These are phyloP conservation scores for Anthoscopus minutus DNA, from an alignment of 2,113 vertebrate genomes.

Conservation along the genomic window DNA sequence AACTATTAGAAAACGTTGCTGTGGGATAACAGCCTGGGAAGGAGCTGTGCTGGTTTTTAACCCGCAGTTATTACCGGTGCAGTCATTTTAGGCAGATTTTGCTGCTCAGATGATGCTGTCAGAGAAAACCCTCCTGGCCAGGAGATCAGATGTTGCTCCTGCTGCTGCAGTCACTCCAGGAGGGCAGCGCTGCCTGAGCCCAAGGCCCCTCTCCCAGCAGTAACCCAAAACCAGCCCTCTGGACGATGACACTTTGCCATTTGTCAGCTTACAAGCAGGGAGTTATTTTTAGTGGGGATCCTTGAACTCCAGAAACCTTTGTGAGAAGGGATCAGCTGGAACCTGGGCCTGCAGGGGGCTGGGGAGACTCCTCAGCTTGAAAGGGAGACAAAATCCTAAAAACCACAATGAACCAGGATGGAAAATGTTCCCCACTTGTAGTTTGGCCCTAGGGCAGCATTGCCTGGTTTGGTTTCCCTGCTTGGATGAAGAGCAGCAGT, in stretches of 20 bases:
- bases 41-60: neutral
- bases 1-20: neutral
- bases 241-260: neutral
- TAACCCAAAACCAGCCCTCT: neutral
- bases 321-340: neutral
- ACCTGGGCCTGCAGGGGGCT: neutral
- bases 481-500: neutral
- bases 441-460: neutral
- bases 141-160: neutral
- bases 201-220: neutral
- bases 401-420: neutral
- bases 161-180: neutral
- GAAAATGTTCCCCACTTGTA: neutral
- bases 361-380: fast-evolving
- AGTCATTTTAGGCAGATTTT: neutral
- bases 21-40: neutral
- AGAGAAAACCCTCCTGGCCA: neutral
- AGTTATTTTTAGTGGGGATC: constrained; percentile 42
- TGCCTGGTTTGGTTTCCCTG: neutral
- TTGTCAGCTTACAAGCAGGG: neutral
- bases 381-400: neutral
- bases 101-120: neutral
- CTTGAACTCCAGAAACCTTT: constrained; percentile 4
- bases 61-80: fast-evolving
- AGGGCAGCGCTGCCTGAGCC: neutral